Conservation (phyloP, 1,140 invertebrate genomes). For the Cotesia glomerata region DNA sequence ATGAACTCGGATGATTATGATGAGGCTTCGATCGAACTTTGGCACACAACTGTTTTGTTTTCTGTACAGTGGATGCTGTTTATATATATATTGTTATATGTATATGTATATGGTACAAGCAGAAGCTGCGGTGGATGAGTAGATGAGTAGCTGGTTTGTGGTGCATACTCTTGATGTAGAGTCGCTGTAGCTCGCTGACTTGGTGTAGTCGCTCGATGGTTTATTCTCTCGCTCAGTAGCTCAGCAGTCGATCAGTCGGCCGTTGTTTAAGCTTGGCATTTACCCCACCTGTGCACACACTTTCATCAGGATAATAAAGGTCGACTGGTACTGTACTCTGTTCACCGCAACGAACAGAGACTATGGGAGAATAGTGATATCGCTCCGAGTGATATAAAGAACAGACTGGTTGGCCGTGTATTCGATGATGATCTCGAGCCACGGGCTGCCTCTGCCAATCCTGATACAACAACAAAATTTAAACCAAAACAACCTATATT, state of each 20-base stretch:
- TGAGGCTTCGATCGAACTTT: conserved; percentile 16
- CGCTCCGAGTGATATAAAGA: conserved; percentile 23
- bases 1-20: not conserved
- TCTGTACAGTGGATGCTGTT: not conserved
- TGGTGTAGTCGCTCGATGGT: no score
- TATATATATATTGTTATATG: not conserved
- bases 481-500: not conserved
- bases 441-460: conserved; percentile 27
- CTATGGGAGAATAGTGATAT: conserved; percentile 14
- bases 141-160: no score
- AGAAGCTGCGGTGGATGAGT: no score
- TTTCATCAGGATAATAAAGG: conserved; percentile 17
- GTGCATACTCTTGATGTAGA: no score
- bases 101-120: not conserved
- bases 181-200: no score
- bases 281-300: not conserved
- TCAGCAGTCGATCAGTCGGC: not conserved
- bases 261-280: conserved; percentile 10
- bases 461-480: conserved; percentile 16
- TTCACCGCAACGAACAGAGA: conserved; percentile 25
- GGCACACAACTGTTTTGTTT: conserved; percentile 11
- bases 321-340: not conserved
- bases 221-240: no score
- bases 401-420: conserved; percentile 14
- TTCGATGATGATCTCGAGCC: conserved; percentile 22